Evolutionary conservation across 2,113 vertebrate species (phyloP).

Genomic region (Ibidorhyncha struthersii): DNA sequence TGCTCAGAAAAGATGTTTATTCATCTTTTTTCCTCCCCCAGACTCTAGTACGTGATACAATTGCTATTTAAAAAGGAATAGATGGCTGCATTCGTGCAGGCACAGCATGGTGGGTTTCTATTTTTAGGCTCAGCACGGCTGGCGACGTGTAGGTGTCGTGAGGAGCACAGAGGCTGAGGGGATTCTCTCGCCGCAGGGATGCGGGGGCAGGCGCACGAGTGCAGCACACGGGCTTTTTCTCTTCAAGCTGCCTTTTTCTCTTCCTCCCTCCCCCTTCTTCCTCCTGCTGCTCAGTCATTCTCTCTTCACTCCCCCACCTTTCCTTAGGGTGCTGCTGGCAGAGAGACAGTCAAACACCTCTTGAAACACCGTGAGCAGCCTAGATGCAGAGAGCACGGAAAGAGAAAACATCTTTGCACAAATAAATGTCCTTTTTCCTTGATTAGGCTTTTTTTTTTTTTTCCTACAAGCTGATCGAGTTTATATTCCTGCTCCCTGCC

Average conservation of each 20-base stretch:
- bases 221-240: not conserved
- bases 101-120: constrained; percentile 29
- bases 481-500: not conserved
- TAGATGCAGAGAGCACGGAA: not conserved
- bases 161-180: not conserved
- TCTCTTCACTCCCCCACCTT: not conserved
- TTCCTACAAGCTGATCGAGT: rapidly evolving
- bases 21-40: constrained; percentile 10
- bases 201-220: not conserved
- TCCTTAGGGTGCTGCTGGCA: not conserved
- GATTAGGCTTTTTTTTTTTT: not conserved
- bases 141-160: not conserved
- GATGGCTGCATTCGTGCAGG: not conserved
- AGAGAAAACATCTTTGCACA: not conserved
- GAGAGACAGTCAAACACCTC: not conserved
- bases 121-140: constrained; percentile 38
- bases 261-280: not conserved
- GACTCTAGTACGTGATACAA: not conserved
- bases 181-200: constrained; percentile 17
- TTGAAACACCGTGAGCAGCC: not conserved
- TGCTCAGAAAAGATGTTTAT: not conserved
- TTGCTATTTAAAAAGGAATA: not conserved
- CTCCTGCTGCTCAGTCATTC: not conserved
- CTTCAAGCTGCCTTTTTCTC: not conserved
- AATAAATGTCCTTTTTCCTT: not conserved